These are phyloP conservation scores for Turritopsis rubra DNA, from an alignment of 30 jellyfish, hydroid and myxozoan species.

Conservation along the genomic window DNA sequence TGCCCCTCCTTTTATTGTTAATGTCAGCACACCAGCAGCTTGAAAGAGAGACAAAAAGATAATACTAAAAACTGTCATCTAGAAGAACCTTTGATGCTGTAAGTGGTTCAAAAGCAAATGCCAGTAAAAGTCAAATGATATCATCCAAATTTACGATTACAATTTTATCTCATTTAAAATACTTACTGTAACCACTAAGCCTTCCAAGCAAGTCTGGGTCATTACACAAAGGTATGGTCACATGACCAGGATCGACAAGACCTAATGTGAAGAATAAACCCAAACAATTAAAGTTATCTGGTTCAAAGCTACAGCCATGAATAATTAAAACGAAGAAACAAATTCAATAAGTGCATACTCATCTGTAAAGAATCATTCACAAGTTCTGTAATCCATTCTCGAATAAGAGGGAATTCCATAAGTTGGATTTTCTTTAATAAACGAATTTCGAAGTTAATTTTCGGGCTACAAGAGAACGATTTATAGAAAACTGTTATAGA, in stretches of 20 bases:
- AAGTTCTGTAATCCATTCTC: constrained; percentile 86
- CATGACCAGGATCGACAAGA: constrained; percentile 96
- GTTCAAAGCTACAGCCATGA: too few species aligned
- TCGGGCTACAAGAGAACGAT: constrained; percentile 60
- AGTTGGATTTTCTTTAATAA: constrained; percentile 65
- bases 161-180: too few species aligned
- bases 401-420: constrained; percentile 87
- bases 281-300: too few species aligned
- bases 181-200: constrained; percentile 86
- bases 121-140: background rate
- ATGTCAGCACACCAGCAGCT: constrained; percentile 63
- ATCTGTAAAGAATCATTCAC: constrained; percentile 78
- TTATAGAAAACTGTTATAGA: background rate
- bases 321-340: background rate
- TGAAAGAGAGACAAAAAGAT: background rate
- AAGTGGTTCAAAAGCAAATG: constrained; percentile 22
- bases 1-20: constrained; percentile 51
- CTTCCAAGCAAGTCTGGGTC: constrained; percentile 97
- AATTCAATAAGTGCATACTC: constrained; percentile 38
- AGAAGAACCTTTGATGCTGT: background rate
- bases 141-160: background rate
- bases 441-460: constrained; percentile 66
- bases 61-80: background rate
- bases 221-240: constrained; percentile 89
- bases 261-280: background rate